Percentiles rank a stretch among this genome's conserved stretches.
phyloP scores from a whole-genome alignment of 2,888 invertebrate species.

The Drosophila infuscata region DNA sequence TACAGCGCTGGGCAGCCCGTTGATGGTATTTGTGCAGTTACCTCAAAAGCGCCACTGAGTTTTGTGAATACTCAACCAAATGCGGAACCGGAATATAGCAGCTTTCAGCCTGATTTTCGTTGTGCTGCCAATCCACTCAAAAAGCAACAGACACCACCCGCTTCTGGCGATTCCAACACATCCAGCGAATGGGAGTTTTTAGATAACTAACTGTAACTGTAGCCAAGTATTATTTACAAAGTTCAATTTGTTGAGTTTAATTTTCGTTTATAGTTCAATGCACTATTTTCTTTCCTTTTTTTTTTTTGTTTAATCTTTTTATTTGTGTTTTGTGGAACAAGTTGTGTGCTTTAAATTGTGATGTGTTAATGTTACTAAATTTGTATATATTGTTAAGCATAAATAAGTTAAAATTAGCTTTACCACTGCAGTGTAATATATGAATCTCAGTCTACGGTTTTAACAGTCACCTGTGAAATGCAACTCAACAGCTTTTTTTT shows the following conservation, averaged over 20 bases:
- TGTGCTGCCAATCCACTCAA: conserved; percentile 67
- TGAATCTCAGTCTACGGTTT: conserved; percentile 7
- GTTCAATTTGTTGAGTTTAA: conserved; percentile 17
- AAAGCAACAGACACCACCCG: conserved; percentile 40
- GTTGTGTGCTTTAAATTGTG: conserved; percentile 57
- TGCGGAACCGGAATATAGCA: conserved; percentile 61
- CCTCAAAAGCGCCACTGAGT: conserved; percentile 47
- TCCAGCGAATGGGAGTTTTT: conserved; percentile 85
- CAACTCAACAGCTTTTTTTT: conserved; percentile 10
- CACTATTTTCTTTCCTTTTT: conserved; percentile 2
- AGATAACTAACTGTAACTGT: conserved; percentile 71
- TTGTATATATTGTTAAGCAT: conserved; percentile 27
- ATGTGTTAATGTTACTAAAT: conserved; percentile 45
- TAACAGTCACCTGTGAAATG: conserved; percentile 29
- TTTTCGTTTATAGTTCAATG: conserved; percentile 9
- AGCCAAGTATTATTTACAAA: conserved; percentile 45
- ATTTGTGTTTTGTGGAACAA: conserved; percentile 1
- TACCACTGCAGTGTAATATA: not conserved
- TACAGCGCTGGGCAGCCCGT: conserved; percentile 72
- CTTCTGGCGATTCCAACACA: conserved; percentile 71
- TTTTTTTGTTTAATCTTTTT: conserved; percentile 2
- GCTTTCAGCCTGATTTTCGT: conserved; percentile 79
- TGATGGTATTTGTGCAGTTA: conserved; percentile 68
- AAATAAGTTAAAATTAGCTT: conserved; percentile 17
- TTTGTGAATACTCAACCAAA: conserved; percentile 69